These are phyloP conservation scores for Silurus glanis DNA, from an alignment of 2,113 vertebrate genomes.

Conservation along the genomic window DNA sequence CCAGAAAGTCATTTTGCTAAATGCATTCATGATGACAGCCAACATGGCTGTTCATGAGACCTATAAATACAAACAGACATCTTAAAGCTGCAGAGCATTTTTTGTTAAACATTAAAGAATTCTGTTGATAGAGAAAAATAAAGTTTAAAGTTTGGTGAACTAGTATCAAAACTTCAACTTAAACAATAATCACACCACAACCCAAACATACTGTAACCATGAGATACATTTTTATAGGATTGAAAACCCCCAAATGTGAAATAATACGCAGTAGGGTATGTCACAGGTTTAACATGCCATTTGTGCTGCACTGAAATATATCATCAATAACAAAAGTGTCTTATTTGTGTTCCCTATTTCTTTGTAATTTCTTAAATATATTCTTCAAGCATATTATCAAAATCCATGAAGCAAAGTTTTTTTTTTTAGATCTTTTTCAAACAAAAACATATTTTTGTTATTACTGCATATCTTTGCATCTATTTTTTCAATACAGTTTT, in stretches of 20 bases:
- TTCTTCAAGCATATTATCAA: not conserved
- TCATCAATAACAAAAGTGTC: not conserved
- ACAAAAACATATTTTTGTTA: not conserved
- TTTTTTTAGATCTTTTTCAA: not conserved
- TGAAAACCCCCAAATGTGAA: not conserved
- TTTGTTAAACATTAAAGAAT: not conserved
- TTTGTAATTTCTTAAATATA: not conserved
- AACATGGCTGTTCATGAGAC: not conserved
- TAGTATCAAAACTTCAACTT: not conserved
- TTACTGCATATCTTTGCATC: not conserved
- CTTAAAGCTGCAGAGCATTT: not conserved
- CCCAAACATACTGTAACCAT: not conserved
- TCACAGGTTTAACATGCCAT: not conserved
- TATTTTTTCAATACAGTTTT: not conserved
- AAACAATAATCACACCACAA: not conserved
- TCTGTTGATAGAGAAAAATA: not conserved
- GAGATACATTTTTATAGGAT: not conserved
- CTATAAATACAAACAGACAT: not conserved
- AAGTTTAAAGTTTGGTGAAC: not conserved
- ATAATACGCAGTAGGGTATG: not conserved
- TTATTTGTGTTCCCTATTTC: not conserved
- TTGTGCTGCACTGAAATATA: not conserved
- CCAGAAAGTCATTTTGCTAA: not conserved
- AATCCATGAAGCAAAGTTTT: not conserved
- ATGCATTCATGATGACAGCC: conserved; percentile 16